phyloP scores from a whole-genome alignment of 35 echinoderm and acorn worm species.

The Stichopus chloronotus region DNA sequence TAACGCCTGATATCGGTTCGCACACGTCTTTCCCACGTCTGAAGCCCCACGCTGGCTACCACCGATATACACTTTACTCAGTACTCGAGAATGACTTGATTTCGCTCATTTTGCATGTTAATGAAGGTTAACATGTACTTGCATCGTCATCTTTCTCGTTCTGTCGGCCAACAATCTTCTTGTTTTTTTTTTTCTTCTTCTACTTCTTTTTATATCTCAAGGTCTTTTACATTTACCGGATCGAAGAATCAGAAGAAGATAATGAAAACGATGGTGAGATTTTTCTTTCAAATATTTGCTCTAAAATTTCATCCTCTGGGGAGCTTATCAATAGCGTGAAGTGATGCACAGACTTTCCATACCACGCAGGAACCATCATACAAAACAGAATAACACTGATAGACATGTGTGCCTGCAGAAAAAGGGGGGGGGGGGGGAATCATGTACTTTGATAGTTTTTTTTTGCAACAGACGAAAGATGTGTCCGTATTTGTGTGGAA shows the following conservation, averaged over 20 bases:
- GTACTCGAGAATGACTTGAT: neutral
- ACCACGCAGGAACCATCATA: neutral
- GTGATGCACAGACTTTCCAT: neutral
- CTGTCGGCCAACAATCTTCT: neutral
- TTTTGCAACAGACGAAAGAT: neutral
- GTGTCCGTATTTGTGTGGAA: neutral
- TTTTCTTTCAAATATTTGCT: neutral
- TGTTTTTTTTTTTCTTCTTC: too few relatives aligned
- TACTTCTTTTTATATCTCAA: neutral
- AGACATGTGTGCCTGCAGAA: neutral
- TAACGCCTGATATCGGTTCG: neutral
- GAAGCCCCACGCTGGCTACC: neutral
- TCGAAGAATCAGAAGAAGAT: neutral
- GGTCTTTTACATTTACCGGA: constrained; percentile 4
- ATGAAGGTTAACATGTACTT: neutral
- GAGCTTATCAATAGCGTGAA: neutral
- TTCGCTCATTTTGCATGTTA: neutral
- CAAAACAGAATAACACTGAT: neutral
- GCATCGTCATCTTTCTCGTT: neutral
- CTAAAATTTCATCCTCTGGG: neutral
- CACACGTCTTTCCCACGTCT: neutral
- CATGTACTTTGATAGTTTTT: too few relatives aligned
- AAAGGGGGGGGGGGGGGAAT: neutral
- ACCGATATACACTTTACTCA: neutral
- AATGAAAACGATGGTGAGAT: neutral